These are phyloP conservation scores for Pipistrellus kuhlii DNA, from an alignment of 2,797 vertebrate species.

Conservation along the genomic window DNA sequence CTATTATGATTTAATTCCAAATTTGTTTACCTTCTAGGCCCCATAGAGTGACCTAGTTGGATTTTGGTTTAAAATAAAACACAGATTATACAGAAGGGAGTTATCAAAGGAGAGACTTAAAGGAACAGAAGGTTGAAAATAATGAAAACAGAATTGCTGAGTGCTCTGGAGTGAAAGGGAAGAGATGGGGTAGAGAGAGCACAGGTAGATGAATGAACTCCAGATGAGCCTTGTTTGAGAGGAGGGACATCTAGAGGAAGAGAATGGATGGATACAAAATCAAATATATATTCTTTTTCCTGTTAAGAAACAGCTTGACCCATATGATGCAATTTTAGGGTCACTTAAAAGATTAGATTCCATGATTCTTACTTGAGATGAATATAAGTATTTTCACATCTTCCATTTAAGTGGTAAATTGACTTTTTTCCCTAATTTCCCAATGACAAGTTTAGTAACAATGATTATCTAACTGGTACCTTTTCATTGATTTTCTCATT, in stretches of 20 bases:
- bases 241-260: neutral
- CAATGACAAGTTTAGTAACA: neutral
- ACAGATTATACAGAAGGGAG: neutral
- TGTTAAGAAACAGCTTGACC: neutral
- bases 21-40: neutral
- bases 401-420: conserved; percentile 1
- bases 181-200: neutral
- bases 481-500: conserved; percentile 46
- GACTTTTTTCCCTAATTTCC: neutral
- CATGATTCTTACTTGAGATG: conserved; percentile 42
- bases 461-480: conserved; percentile 21
- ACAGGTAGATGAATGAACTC: neutral
- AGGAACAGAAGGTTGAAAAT: conserved; percentile 11
- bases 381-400: conserved; percentile 39
- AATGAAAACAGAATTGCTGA: conserved; percentile 33
- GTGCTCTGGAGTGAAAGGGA: neutral
- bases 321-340: neutral
- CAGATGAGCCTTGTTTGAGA: neutral
- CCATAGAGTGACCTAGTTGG: neutral
- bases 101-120: neutral
- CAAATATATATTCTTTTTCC: conserved; percentile 17
- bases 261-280: neutral
- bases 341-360: conserved; percentile 47
- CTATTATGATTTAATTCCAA: conserved; percentile 33
- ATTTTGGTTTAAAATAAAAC: neutral